Evolutionary conservation across 2,888 invertebrate genomes (phyloP).

Genomic region (Orthosia incerta): DNA sequence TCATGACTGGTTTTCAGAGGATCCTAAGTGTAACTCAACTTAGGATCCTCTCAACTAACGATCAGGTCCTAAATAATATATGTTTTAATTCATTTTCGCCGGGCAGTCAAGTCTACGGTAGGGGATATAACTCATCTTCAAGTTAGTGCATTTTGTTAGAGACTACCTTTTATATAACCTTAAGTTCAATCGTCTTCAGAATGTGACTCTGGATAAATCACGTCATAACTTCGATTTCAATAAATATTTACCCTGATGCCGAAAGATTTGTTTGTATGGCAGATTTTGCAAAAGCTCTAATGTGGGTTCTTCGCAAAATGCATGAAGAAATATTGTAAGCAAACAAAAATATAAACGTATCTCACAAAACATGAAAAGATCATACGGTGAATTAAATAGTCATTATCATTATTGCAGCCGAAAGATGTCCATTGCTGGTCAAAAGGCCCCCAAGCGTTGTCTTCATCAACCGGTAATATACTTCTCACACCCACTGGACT

Average conservation of each 20-base stretch:
- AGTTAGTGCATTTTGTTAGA: background rate
- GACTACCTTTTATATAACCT: background rate
- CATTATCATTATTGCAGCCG: background rate
- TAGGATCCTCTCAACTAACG: no score
- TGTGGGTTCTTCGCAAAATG: background rate
- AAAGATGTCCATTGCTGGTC: background rate
- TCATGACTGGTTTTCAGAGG: background rate
- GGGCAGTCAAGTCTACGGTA: background rate
- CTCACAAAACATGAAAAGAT: background rate
- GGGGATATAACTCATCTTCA: background rate
- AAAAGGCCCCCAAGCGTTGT: background rate
- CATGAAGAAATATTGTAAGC: background rate
- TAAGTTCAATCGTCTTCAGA: background rate
- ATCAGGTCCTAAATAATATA: background rate
- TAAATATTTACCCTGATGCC: slow-evolving; percentile 10
- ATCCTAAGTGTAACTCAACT: background rate
- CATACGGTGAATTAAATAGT: background rate
- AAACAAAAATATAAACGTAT: background rate
- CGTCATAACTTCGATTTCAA: slow-evolving; percentile 1
- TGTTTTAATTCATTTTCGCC: background rate
- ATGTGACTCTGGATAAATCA: background rate
- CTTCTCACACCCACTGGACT: background rate
- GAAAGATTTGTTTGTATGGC: background rate
- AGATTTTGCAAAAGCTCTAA: background rate
- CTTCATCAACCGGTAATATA: background rate